phyloP scores from a whole-genome alignment of 2,888 invertebrate species.

The Ormyrus labotus region DNA sequence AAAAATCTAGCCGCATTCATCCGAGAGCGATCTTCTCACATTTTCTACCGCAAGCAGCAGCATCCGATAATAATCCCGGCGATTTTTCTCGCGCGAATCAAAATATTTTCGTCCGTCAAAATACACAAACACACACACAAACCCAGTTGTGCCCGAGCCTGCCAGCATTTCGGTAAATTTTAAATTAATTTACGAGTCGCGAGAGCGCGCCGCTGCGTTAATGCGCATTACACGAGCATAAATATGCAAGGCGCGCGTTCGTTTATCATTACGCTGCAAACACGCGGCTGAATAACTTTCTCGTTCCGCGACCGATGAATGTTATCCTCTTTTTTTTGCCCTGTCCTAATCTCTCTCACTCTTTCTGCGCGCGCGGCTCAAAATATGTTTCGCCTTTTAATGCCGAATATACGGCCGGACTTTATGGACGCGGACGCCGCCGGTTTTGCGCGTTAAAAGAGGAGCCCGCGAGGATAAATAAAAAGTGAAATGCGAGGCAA shows the following conservation, averaged over 20 bases:
- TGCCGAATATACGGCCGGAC: conserved; percentile 43
- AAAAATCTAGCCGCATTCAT: too few species aligned
- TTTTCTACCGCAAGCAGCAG: too few species aligned
- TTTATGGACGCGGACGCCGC: conserved; percentile 29
- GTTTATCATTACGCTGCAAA: conserved; percentile 36
- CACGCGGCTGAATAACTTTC: conserved; percentile 25
- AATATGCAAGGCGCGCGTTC: conserved; percentile 14
- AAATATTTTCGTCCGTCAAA: not conserved
- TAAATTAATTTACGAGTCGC: conserved; percentile 47
- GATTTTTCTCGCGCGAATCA: not conserved
- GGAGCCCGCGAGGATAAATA: conserved; percentile 10
- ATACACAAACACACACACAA: not conserved
- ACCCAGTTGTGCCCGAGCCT: not conserved
- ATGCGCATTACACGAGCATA: conserved; percentile 19
- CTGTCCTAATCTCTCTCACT: conserved; percentile 7
- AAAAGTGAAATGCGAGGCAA: not conserved
- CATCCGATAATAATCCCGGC: too few species aligned
- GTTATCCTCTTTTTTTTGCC: not conserved
- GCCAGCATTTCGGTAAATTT: not conserved
- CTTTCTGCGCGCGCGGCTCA: conserved; percentile 3
- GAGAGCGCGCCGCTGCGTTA: conserved; percentile 12
- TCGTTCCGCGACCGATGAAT: not conserved
- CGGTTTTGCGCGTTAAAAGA: conserved; percentile 28
- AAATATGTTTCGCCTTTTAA: conserved; percentile 41
- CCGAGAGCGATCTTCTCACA: too few species aligned